Conservation (phyloP, 2,797 vertebrate species). For the Pipistrellus nathusii region DNA sequence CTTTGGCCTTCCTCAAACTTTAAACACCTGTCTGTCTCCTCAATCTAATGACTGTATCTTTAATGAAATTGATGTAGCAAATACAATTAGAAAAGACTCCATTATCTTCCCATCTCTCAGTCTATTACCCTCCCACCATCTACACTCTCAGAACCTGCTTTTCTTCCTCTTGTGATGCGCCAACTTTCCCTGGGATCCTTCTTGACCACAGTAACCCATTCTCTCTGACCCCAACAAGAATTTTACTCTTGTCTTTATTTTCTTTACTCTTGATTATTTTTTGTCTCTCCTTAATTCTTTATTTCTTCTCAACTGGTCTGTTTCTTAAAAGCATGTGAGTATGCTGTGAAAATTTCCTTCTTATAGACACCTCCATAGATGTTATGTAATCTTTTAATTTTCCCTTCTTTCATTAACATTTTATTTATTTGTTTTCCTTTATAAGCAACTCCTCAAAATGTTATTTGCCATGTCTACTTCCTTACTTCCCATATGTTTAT, state of each 20-base stretch:
- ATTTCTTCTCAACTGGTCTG: not conserved
- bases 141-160: not conserved
- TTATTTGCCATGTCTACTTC: not conserved
- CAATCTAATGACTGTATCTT: not conserved
- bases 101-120: not conserved
- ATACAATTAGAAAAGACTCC: not conserved
- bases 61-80: not conserved
- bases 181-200: not conserved
- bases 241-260: not conserved
- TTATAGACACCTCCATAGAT: not conserved
- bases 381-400: not conserved
- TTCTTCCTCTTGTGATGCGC: not conserved
- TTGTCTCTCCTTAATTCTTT: not conserved
- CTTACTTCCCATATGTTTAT: not conserved
- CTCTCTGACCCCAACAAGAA: not conserved
- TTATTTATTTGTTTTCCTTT: not conserved
- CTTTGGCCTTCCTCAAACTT: not conserved
- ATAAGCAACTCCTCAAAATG: not conserved
- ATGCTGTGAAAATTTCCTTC: not conserved
- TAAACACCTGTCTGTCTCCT: not conserved
- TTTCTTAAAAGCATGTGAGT: not conserved
- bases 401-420: not conserved
- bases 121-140: not conserved
- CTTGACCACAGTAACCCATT: not conserved
- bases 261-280: not conserved